Evolutionary conservation across 2,113 vertebrate genomes (phyloP), one percentile per base, ranked within the genome.

Genomic region (Ellobius talpinus): DNA sequence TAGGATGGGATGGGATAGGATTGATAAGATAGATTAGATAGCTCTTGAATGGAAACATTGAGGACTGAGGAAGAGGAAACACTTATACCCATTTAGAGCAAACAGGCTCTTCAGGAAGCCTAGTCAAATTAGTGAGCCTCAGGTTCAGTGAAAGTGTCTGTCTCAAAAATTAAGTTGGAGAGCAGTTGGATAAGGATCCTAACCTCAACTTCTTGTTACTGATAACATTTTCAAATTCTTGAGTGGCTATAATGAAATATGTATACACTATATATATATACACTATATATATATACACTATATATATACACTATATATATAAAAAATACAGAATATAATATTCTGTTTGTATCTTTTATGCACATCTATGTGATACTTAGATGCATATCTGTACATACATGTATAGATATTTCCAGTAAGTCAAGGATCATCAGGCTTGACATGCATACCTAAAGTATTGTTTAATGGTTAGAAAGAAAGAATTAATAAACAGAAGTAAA

Each of bases 371-470:
- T 42, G 14, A 50, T 39, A 39, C 1, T 0, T 26, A 14, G 17
- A 8, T 68, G 17, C 17, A 0, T 3, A 16, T 70, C 1, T 33
- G 4, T 12, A 12, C 0, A 12, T 4, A 10, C 0, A 73, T 29
- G 31, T 19, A n/a, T 29, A 65, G 2, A 87, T n/a, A 45, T 39
- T 23, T 14, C 50, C 33, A n/a, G 10, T 26, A 90, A 93, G 12
- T 42, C 24, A 87, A 77, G 23, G 0, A 5, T 36, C 4, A 7
- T 14, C 65, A 33, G 4, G 17, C 16, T 76, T 58, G 6, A 33
- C 13, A 55, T 21, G 19, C 33, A 68, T 10, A 76, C 5, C 16
- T 68, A 39, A 92, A 72, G 17, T 55, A 21, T 36, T 31, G 19
- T 77, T 85, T 89, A 89, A 52, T 58, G 23, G 45, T 81, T 3